These are phyloP conservation scores for Scophthalmus maximus DNA, from an alignment of 2,113 vertebrate species.

Conservation along the genomic window DNA sequence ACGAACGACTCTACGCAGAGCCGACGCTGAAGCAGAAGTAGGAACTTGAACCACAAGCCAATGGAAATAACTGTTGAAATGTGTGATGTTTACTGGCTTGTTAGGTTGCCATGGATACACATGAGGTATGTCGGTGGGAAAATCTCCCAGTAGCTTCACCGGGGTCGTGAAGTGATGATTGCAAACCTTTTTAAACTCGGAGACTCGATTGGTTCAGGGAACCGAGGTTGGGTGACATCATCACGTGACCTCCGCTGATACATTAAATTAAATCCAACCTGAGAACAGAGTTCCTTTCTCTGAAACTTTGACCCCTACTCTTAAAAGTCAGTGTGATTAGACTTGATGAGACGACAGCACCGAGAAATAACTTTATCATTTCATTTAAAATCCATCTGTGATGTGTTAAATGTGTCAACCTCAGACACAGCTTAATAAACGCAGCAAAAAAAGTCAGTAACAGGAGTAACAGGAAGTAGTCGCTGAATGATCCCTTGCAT, in stretches of 20 bases:
- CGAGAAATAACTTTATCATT: not conserved
- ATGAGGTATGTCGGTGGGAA: not conserved
- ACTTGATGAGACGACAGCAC: not conserved
- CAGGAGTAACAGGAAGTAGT: not conserved
- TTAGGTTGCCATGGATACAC: no score
- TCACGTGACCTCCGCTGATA: not conserved
- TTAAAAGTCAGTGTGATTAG: conserved; percentile 9
- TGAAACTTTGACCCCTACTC: not conserved
- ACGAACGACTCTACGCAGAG: not conserved
- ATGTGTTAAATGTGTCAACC: not conserved
- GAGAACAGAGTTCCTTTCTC: not conserved
- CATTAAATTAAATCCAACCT: not conserved
- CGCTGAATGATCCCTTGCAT: not conserved
- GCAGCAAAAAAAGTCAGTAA: conserved; percentile 1
- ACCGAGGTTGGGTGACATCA: not conserved
- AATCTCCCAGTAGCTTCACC: not conserved
- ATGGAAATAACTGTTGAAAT: not conserved
- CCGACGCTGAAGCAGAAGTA: not conserved
- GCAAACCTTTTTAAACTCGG: no score
- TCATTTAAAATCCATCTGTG: not conserved
- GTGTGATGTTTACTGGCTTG: no score
- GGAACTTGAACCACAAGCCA: not conserved
- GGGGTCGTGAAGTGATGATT: not conserved
- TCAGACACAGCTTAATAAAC: conserved; percentile 13
- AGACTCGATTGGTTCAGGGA: no score